A percentile compares a stretch with the other conserved stretches of the same genome.
These are phyloP conservation scores for Melieria omissa DNA, from an alignment of 2,888 invertebrate species.

Conservation along the genomic window DNA sequence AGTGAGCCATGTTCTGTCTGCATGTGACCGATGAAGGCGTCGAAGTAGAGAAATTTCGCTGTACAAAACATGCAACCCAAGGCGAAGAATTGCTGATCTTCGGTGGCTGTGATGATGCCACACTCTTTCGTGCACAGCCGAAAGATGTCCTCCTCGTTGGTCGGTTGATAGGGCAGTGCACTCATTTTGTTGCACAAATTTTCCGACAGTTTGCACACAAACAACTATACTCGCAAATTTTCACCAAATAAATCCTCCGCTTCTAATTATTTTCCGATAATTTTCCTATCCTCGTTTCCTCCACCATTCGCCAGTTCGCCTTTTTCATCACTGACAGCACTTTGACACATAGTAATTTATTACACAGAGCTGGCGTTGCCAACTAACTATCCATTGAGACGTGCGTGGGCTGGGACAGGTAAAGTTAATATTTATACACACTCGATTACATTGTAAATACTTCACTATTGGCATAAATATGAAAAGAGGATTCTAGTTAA, in stretches of 20 bases:
- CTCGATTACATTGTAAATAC: no score
- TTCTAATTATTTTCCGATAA: constrained; percentile 42
- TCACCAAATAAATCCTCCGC: not conserved
- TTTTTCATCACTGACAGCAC: constrained; percentile 19
- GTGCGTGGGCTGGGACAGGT: no score
- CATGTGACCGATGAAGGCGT: constrained; percentile 61
- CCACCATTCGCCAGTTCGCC: constrained; percentile 29
- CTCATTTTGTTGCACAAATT: constrained; percentile 49
- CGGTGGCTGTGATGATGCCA: constrained; percentile 60
- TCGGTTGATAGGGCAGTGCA: constrained; percentile 59
- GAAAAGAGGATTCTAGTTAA: no score
- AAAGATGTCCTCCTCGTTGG: constrained; percentile 60
- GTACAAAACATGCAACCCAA: constrained; percentile 55
- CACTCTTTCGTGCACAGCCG: constrained; percentile 60
- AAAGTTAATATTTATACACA: no score
- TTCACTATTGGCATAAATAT: no score
- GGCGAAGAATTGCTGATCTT: constrained; percentile 61
- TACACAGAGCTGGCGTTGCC: no score
- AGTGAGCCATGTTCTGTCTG: constrained; percentile 54
- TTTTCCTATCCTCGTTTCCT: constrained; percentile 22
- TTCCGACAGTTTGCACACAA: constrained; percentile 7
- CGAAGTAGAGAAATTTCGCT: constrained; percentile 62
- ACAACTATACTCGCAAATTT: constrained; percentile 17
- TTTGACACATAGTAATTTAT: constrained; percentile 6
- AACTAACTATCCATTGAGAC: no score